These are phyloP conservation scores for Xanthorhoe spadicearia DNA, from an alignment of 2,888 invertebrate genomes.

Conservation along the genomic window DNA sequence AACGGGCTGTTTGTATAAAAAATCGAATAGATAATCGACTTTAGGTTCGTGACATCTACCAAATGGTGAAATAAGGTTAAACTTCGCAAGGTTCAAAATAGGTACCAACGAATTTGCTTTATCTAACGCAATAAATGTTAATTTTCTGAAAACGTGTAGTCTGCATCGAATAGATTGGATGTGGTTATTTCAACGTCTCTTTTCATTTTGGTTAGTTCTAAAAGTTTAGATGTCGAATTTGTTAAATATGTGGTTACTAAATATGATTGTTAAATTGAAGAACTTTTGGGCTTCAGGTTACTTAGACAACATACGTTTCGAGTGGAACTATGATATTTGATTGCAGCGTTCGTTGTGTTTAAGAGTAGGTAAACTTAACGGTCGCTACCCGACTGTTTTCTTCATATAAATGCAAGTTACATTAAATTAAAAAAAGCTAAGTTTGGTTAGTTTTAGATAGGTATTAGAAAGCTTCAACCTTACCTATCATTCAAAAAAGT, in stretches of 20 bases:
- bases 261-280: no score
- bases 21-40: conserved; percentile 36
- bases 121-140: conserved; percentile 10
- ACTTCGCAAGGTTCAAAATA: conserved; percentile 26
- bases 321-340: no score
- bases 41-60: conserved; percentile 30
- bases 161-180: background rate
- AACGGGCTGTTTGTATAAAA: conserved; percentile 30
- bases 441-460: no score
- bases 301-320: no score
- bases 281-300: no score
- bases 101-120: conserved; percentile 17
- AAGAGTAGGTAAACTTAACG: no score
- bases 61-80: conserved; percentile 29
- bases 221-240: background rate
- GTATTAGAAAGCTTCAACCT: background rate
- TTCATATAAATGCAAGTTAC: no score
- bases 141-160: conserved; percentile 14
- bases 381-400: no score
- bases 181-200: background rate
- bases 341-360: no score
- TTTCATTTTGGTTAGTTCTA: background rate
- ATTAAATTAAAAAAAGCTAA: no score
- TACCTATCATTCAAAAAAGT: background rate
- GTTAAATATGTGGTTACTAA: no score